Evolutionary conservation across 2,113 vertebrate species (phyloP), one percentile per base, ranked within the genome.

Genomic region (Chaetura pelagica): DNA sequence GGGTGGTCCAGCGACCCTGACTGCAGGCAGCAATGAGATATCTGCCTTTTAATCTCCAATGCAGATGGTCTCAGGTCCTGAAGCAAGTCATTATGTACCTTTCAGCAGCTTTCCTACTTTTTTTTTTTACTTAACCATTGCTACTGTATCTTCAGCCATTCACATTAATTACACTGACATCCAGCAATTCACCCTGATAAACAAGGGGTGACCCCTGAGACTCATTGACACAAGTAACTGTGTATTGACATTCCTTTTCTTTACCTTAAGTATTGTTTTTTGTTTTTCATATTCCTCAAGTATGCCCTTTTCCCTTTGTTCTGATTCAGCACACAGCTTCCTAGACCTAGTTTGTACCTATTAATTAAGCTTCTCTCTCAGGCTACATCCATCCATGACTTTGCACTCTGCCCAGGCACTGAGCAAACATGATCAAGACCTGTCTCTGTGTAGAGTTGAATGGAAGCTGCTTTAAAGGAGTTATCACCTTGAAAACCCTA

Each of bases 401-500:
- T 90, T 84, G 68, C 38, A 77, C 51, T 90, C 85, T 90, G 83
- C 29, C 29, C 68, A 52, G 66, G 44, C 48, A 82, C 83, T 46
- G 15, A 79, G 40, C 34, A 72, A 91, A 32, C 74, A 35, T 4
- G 58, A 61, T 48, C 80, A 78, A 68, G 80, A 81, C 72, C 76
- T 34, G n/a, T 71, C 14, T 40, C 59, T 64, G 68, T 1, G 1
- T 44, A 40, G 34, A 81, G 73, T 11, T 67, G 80, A 92, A 66
- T 68, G 57, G 57, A 71, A 91, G 69, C 57, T 87, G 57, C 16
- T 64, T 89, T 68, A 81, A 87, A 87, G 61, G 68, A 92, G 57
- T 84, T 94, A 93, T 35, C 84, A 84, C 84, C 38, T 68, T 87
- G 72, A 87, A 92, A 95, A 96, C 40, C 73, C 73, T 73, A 93